These are phyloP conservation scores for Enteromius afrohamiltoni DNA, from an alignment of 2,797 vertebrate genomes.

Conservation along the genomic window DNA sequence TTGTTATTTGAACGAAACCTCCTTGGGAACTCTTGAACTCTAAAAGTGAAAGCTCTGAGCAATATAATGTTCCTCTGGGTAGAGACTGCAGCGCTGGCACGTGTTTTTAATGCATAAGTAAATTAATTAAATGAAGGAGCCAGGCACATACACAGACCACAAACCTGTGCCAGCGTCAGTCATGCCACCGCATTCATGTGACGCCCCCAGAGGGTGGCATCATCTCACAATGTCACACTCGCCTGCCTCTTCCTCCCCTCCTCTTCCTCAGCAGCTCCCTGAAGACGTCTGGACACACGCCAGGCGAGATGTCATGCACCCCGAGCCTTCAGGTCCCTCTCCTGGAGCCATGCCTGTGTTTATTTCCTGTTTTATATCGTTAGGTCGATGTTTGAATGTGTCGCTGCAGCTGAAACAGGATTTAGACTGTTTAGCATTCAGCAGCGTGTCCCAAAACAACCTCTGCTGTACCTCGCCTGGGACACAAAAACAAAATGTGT, in stretches of 20 bases:
- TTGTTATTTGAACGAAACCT: not conserved
- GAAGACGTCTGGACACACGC: not conserved
- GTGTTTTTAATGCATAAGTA: conserved; percentile 13
- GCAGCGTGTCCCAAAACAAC: conserved; percentile 22
- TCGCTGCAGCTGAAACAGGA: not conserved
- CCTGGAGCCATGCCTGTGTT: conserved; percentile 7
- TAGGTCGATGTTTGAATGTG: conserved; percentile 17
- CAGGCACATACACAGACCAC: not conserved
- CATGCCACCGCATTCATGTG: conserved; percentile 18
- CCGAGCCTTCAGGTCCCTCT: conserved; percentile 21
- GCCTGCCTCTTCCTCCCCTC: conserved; percentile 17
- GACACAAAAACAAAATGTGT: conserved; percentile 19
- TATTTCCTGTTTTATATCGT: conserved; percentile 15
- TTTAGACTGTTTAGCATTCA: conserved; percentile 40
- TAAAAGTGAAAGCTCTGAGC: not conserved
- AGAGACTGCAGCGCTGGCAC: not conserved
- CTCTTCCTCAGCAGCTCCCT: conserved; percentile 17
- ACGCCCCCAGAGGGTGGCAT: conserved; percentile 29
- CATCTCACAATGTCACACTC: conserved; percentile 36
- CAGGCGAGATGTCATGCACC: conserved; percentile 13
- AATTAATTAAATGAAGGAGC: not conserved
- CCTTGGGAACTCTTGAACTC: not conserved
- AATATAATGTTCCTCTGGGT: not conserved
- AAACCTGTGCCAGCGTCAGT: conserved; percentile 45
- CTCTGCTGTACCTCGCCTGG: conserved; percentile 9